Base-by-base conservation (phyloP, 1,140 invertebrate species). In the Musca domestica region DNA sequence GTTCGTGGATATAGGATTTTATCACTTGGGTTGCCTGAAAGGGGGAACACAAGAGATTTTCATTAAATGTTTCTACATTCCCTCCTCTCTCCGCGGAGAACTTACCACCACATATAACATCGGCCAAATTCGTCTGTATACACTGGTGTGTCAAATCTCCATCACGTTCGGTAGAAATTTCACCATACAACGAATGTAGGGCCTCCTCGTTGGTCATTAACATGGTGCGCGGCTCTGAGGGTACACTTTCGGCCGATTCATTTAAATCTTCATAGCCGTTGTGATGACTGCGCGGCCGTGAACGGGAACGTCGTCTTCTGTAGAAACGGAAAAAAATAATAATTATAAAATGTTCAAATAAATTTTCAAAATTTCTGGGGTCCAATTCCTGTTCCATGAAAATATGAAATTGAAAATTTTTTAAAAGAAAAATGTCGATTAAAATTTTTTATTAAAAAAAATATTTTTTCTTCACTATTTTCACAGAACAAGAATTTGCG, bases 121-220 rank as follows among this genome's bases (percentile, higher is more conserved):
- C 92, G 68, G 92, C 91, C 68, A 94, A 83, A 83, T 94, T 94
- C 19, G 92, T 94, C 83, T 94, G 92, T 69, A 94, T 91, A 73
- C 91, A 92, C 81, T 94, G 91, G 81, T 94, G 91, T 15, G 92
- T 93, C 72, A 93, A 86, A 73, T 92, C 90, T 48, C 92, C 92
- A 80, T 93, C 92, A 70, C 92, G 84, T 49, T 92, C 86, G 15
- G 92, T 93, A 49, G 91, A 87, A 84, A 94, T 94, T 77, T 93
- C 92, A 4, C 92, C 92, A 76, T 94, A 93, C 1, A 94, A 88
- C 69, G 89, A 87, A 48, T 91, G 90, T 73, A 94, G 84, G 0
- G 92, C 92, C 80, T 95, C 93, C 75, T 93, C 91, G 74, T 91
- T 91, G 46, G 91, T 90, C 88, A 94, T 91, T 61, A 95, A 84